phyloP scores from a whole-genome alignment of 2,888 invertebrate species.

The Conomelus anceps region DNA sequence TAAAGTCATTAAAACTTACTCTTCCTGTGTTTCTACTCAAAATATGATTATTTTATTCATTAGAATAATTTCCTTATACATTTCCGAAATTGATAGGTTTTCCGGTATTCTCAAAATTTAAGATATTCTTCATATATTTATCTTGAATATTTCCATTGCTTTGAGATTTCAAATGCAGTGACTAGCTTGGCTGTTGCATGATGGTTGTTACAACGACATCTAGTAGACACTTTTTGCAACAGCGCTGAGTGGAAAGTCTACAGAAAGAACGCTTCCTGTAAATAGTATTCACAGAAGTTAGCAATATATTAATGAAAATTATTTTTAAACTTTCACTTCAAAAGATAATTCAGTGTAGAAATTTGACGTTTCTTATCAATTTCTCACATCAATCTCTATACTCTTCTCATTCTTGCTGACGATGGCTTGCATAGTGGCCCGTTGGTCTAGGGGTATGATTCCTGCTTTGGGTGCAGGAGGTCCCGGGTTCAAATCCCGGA shows the following conservation, averaged over 20 bases:
- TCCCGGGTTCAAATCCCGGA: constrained; percentile 49
- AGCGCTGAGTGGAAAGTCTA: background rate
- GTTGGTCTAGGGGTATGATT: constrained; percentile 48
- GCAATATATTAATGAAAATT: background rate
- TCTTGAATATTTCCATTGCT: too few relatives aligned
- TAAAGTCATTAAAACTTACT: too few relatives aligned
- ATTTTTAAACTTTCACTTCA: background rate
- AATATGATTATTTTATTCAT: too few relatives aligned
- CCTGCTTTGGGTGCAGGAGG: constrained; percentile 48
- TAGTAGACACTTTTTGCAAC: background rate
- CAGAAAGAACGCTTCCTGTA: background rate
- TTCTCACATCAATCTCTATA: background rate
- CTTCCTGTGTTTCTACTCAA: too few relatives aligned
- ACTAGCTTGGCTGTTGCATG: background rate
- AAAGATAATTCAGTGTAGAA: too few relatives aligned
- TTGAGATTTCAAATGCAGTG: background rate
- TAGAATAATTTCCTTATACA: too few relatives aligned
- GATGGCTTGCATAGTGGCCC: constrained; percentile 36
- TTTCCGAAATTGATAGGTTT: too few relatives aligned
- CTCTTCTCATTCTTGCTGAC: background rate
- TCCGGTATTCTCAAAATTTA: too few relatives aligned
- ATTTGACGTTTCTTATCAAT: background rate
- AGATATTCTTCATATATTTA: too few relatives aligned
- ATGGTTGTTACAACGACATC: background rate
- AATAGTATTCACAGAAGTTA: background rate